phyloP scores from a whole-genome alignment of 1,140 invertebrate genomes.

The Panagrolaimus sp. region DNA sequence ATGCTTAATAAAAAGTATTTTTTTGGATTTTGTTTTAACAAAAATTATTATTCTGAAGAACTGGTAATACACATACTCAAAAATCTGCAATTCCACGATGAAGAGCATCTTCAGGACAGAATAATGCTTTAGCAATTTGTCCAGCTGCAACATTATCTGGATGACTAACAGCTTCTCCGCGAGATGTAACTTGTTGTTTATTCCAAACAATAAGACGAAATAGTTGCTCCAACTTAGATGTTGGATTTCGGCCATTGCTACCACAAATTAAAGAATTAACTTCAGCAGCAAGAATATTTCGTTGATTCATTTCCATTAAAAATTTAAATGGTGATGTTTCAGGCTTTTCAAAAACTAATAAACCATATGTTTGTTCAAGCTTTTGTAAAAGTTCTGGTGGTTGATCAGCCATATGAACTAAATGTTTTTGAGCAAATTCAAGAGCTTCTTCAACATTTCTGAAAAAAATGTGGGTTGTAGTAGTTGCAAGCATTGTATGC shows the following conservation, averaged over 20 bases:
- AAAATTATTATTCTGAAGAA: too few species aligned
- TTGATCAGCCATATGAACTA: conserved; percentile 31
- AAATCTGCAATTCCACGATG: conserved; percentile 7
- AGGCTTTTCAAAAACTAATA: conserved; percentile 93
- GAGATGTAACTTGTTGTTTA: conserved; percentile 9
- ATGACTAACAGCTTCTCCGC: neutral
- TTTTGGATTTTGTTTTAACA: too few species aligned
- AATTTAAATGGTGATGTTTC: conserved; percentile 88
- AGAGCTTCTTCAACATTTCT: conserved; percentile 42
- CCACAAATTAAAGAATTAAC: conserved; percentile 33
- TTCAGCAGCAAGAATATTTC: conserved; percentile 64
- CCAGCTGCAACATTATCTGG: neutral
- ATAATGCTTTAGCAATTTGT: conserved; percentile 1
- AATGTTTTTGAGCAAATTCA: conserved; percentile 33
- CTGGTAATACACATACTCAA: neutral
- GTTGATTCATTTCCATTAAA: conserved; percentile 79
- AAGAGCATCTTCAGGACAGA: neutral
- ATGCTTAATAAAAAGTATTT: too few species aligned
- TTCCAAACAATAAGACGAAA: conserved; percentile 43
- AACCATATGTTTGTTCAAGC: conserved; percentile 74
- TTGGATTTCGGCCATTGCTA: neutral
- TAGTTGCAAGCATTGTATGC: neutral
- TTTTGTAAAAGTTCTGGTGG: conserved; percentile 52
- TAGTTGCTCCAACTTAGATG: conserved; percentile 31
- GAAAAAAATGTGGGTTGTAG: conserved; percentile 18